phyloP scores from a whole-genome alignment of 2,888 invertebrate genomes.

The Trissolcus japonicus region DNA sequence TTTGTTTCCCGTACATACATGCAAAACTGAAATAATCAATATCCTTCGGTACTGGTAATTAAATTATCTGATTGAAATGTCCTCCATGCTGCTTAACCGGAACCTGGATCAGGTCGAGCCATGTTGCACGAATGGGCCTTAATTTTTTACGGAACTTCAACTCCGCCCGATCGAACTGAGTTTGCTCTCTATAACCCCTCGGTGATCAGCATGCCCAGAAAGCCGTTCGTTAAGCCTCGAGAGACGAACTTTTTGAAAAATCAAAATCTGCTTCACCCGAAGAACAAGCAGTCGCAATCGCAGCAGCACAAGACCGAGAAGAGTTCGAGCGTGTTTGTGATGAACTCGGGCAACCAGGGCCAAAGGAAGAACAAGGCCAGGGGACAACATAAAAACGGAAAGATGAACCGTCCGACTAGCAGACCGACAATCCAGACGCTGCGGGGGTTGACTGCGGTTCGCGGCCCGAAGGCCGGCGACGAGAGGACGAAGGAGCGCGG shows the following conservation, averaged over 20 bases:
- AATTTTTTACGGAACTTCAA: constrained; percentile 92
- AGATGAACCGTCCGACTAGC: constrained; percentile 68
- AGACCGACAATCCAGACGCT: constrained; percentile 78
- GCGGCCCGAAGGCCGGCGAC: constrained; percentile 64
- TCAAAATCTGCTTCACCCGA: constrained; percentile 63
- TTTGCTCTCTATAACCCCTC: constrained; percentile 69
- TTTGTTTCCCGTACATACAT: not conserved
- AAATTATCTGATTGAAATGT: constrained; percentile 9
- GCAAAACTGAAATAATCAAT: not conserved
- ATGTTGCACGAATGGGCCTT: constrained; percentile 95
- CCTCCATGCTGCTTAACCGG: constrained; percentile 29
- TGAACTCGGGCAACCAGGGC: constrained; percentile 63
- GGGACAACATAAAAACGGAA: constrained; percentile 72
- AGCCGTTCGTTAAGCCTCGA: constrained; percentile 68
- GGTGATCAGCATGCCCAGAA: constrained; percentile 64
- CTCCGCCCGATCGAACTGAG: constrained; percentile 74
- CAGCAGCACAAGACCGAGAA: constrained; percentile 78
- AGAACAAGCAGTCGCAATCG: constrained; percentile 74
- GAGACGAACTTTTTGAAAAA: constrained; percentile 66
- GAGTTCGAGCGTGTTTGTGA: constrained; percentile 73
- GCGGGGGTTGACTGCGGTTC: constrained; percentile 76
- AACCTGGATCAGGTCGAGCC: constrained; percentile 83
- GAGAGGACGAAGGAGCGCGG: constrained; percentile 65
- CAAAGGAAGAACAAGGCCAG: constrained; percentile 68
- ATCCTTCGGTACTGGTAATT: not conserved